Conservation (phyloP, 37 sponge, comb jelly and placozoan species). For the Beroe ovata region DNA sequence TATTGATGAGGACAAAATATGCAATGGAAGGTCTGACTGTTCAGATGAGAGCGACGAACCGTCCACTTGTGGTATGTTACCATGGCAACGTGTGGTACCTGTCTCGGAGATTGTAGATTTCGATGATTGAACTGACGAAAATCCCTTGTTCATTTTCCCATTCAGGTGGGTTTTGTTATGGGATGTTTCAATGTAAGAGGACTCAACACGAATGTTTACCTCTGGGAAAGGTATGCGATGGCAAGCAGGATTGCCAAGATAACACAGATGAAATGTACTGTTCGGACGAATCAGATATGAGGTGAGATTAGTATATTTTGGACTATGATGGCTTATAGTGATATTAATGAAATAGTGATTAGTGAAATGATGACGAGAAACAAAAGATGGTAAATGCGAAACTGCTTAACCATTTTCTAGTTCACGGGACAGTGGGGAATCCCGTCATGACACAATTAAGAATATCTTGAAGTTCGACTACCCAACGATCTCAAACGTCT, state of each 20-base stretch:
- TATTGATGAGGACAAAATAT: neutral
- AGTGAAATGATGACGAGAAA: no score
- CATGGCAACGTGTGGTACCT: no score
- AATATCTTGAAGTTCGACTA: no score
- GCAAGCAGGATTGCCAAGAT: neutral
- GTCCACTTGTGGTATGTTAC: neutral
- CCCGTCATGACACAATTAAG: no score
- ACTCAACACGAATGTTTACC: constrained; percentile 26
- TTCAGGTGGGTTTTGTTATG: constrained; percentile 5
- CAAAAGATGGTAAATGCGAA: no score
- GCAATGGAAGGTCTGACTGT: constrained; percentile 25
- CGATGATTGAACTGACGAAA: no score
- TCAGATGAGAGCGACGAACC: constrained; percentile 34
- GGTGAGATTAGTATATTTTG: neutral
- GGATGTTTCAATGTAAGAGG: neutral
- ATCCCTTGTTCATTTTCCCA: no score
- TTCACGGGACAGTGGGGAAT: no score
- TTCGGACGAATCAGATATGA: neutral
- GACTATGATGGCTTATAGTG: no score
- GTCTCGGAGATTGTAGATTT: no score
- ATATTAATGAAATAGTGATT: neutral
- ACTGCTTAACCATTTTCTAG: no score
- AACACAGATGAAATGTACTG: constrained; percentile 1
- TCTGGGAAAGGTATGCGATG: neutral
- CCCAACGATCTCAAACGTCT: neutral